These are phyloP conservation scores for Amblyopsis rosae DNA, from an alignment of 2,113 vertebrate genomes.

Conservation along the genomic window DNA sequence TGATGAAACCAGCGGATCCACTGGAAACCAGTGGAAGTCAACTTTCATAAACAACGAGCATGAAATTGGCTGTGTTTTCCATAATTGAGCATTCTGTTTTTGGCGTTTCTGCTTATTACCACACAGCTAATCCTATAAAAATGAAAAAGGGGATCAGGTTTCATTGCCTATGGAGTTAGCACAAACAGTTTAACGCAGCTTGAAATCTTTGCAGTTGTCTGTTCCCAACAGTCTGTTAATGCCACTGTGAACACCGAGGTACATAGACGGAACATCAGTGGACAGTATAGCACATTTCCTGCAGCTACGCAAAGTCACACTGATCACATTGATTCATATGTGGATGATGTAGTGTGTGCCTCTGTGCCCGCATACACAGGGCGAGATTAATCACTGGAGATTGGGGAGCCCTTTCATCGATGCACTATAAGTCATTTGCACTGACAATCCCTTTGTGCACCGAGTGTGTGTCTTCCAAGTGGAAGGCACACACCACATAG, in stretches of 20 bases:
- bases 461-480: neutral
- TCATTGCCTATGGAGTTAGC: conserved; percentile 27
- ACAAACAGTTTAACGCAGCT: conserved; percentile 16
- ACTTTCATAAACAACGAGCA: conserved; percentile 19
- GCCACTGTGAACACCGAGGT: conserved; percentile 16
- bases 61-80: conserved; percentile 15
- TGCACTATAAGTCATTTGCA: conserved; percentile 33
- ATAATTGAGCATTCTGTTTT: conserved; percentile 16
- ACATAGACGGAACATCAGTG: neutral
- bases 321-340: conserved; percentile 2
- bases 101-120: conserved; percentile 43
- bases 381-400: conserved; percentile 32
- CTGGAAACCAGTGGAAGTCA: conserved; percentile 18
- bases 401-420: conserved; percentile 32
- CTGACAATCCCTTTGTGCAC: conserved; percentile 48
- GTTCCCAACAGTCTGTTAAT: conserved; percentile 7
- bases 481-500: neutral
- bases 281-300: neutral
- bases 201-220: conserved; percentile 3
- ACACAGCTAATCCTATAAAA: conserved; percentile 56
- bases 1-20: conserved; percentile 26
- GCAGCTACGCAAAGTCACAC: neutral
- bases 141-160: conserved; percentile 29
- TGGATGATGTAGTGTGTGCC: neutral
- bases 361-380: neutral